Percentiles rank a stretch among this genome's conserved stretches.
These are phyloP conservation scores for Spialia ferax DNA, from an alignment of 2,888 invertebrate genomes.

Conservation along the genomic window DNA sequence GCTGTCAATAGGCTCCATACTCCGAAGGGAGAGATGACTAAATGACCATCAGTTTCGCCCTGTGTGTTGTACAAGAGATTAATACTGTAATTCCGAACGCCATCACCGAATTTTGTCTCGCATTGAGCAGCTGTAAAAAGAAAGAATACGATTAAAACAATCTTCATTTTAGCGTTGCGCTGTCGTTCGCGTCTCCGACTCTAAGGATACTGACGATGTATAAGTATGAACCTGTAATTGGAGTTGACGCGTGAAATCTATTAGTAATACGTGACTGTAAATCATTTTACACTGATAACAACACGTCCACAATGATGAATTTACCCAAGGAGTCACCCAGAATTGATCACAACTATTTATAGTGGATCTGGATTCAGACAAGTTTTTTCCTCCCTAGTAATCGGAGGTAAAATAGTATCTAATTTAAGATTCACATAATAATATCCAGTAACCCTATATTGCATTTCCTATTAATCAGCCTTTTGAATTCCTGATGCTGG, in stretches of 20 bases:
- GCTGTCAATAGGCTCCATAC: slow-evolving; percentile 82
- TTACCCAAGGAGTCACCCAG: too few species aligned
- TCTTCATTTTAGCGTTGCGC: slow-evolving; percentile 58
- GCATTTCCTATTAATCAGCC: too few species aligned
- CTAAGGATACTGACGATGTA: slow-evolving; percentile 18
- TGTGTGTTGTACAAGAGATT: slow-evolving; percentile 75
- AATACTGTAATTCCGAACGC: slow-evolving; percentile 77
- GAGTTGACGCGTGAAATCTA: not conserved
- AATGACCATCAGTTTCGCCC: slow-evolving; percentile 68
- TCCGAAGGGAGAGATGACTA: slow-evolving; percentile 80
- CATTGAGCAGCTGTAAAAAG: slow-evolving; percentile 63
- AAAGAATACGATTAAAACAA: slow-evolving; percentile 57
- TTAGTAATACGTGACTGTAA: not conserved
- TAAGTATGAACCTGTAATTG: slow-evolving; percentile 26
- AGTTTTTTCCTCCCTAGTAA: too few species aligned
- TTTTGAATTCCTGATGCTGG: too few species aligned
- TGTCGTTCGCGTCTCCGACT: slow-evolving; percentile 13
- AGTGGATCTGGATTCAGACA: too few species aligned
- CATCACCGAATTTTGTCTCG: slow-evolving; percentile 68
- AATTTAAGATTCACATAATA: too few species aligned
- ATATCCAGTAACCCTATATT: too few species aligned
- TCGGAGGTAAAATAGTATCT: too few species aligned
- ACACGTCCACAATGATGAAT: not conserved
- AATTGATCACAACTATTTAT: too few species aligned
- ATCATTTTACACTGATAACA: not conserved